Conservation (phyloP, 2,888 invertebrate genomes). For the Gastracanthus pulcherrimus region DNA sequence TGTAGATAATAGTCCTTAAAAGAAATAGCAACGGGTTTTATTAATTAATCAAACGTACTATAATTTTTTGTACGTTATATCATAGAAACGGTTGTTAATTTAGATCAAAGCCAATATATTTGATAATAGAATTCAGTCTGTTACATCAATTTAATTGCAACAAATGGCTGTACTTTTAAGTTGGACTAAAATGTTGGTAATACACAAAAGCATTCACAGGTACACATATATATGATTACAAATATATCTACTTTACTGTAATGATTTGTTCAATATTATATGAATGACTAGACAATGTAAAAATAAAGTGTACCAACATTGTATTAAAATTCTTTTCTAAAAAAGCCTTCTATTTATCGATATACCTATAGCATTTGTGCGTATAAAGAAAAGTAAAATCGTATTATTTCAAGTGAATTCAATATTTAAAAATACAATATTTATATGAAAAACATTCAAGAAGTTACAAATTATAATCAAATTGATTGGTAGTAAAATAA, state of each 20-base stretch:
- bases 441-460: too few relatives aligned
- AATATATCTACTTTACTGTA: slow-evolving; percentile 75
- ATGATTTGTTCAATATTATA: slow-evolving; percentile 77
- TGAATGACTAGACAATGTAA: slow-evolving; percentile 70
- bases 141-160: slow-evolving; percentile 61
- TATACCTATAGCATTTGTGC: not conserved
- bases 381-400: not conserved
- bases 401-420: too few relatives aligned
- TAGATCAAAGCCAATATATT: slow-evolving; percentile 68
- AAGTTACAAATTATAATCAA: too few relatives aligned
- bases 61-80: slow-evolving; percentile 75
- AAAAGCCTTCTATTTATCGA: not conserved
- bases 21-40: slow-evolving; percentile 70
- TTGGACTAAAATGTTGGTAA: slow-evolving; percentile 69
- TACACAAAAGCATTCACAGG: slow-evolving; percentile 73
- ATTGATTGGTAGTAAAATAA: too few relatives aligned
- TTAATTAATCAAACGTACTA: slow-evolving; percentile 72
- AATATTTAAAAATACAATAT: too few relatives aligned
- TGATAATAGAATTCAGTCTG: slow-evolving; percentile 62
- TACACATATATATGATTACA: slow-evolving; percentile 68
- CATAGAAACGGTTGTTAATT: slow-evolving; percentile 69
- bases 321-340: slow-evolving; percentile 63
- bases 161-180: slow-evolving; percentile 53
- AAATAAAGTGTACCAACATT: slow-evolving; percentile 77
- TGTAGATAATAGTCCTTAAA: slow-evolving; percentile 73